Conservation (phyloP, 2,797 vertebrate species). For the Poeciliopsis infans region DNA sequence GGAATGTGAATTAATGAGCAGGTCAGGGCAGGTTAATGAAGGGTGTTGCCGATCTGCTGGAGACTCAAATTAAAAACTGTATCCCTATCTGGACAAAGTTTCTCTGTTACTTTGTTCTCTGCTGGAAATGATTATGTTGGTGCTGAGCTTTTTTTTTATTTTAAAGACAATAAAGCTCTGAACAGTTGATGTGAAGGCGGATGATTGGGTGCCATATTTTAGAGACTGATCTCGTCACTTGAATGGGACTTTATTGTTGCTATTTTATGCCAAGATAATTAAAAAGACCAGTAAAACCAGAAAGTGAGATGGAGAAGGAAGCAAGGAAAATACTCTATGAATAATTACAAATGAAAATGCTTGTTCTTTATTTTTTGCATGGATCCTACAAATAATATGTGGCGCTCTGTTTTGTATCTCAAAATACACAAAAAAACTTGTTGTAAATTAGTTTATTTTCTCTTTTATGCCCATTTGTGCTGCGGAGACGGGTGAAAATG, state of each 20-base stretch:
- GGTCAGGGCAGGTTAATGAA: conserved; percentile 64
- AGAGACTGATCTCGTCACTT: neutral
- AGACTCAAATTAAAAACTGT: conserved; percentile 60
- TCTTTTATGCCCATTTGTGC: neutral
- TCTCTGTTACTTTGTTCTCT: neutral
- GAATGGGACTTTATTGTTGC: conserved; percentile 10
- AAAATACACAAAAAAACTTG: neutral
- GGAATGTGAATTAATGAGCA: conserved; percentile 64
- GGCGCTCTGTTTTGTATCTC: neutral
- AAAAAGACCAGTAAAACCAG: neutral
- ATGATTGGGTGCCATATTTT: neutral
- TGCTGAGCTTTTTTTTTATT: neutral
- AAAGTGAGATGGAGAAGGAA: neutral
- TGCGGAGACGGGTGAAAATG: neutral
- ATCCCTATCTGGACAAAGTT: conserved; percentile 36
- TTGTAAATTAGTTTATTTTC: neutral
- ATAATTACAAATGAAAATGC: neutral
- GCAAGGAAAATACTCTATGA: neutral
- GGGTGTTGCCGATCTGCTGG: conserved; percentile 58
- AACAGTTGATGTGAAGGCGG: neutral
- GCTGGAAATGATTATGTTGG: conserved; percentile 4
- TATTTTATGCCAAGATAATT: conserved; percentile 3
- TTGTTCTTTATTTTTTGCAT: neutral
- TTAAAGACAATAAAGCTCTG: conserved; percentile 3
- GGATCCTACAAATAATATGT: neutral